Conservation (phyloP, 2,113 vertebrate genomes). For the Candoia aspera region DNA sequence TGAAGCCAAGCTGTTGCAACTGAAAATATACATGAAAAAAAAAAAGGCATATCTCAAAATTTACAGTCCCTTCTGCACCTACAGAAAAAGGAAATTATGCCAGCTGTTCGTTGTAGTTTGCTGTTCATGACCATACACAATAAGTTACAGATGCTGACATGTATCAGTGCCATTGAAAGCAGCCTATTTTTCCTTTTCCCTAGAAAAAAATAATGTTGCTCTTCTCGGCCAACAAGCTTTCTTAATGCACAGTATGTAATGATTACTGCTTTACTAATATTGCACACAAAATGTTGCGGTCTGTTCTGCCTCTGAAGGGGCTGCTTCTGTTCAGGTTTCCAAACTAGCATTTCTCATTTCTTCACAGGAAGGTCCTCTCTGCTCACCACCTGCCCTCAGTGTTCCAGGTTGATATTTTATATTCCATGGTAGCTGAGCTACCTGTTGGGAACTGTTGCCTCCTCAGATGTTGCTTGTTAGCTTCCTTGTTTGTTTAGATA, state of each 20-base stretch:
- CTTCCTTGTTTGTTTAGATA: no score
- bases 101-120: not conserved
- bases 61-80: not conserved
- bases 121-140: not conserved
- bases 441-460: no score
- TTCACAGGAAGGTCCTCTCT: not conserved
- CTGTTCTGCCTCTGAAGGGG: not conserved
- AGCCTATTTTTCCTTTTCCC: not conserved
- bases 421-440: no score
- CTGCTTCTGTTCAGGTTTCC: not conserved
- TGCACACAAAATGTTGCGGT: not conserved
- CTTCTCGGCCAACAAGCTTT: not conserved
- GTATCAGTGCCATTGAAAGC: not conserved
- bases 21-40: not conserved
- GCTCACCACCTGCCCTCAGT: no score
- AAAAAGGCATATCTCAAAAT: constrained; percentile 16
- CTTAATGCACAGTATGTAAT: not conserved
- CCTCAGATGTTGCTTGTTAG: no score
- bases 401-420: no score
- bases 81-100: not conserved
- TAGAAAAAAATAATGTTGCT: not conserved
- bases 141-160: not conserved
- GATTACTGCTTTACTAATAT: not conserved
- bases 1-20: constrained; percentile 6
- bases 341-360: not conserved